Percentiles rank a stretch among this genome's conserved stretches.
Conservation (phyloP, 2,888 invertebrate genomes). For the Latrodectus hesperus region DNA sequence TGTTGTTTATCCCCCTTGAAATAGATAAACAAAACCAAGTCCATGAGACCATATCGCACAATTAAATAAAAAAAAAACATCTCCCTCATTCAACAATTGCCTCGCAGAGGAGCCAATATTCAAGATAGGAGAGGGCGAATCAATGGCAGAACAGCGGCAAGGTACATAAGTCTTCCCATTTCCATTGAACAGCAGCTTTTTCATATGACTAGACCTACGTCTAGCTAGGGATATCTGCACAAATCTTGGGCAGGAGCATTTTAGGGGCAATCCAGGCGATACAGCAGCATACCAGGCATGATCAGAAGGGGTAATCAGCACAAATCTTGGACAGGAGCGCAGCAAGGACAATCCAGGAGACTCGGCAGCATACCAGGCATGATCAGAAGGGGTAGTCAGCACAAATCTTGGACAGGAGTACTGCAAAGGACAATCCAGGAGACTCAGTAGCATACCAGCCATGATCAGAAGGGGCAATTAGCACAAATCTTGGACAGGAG, state of each 20-base stretch:
- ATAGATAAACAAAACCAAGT: not conserved
- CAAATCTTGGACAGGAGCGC: no score
- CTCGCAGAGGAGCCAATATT: not conserved
- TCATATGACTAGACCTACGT: not conserved
- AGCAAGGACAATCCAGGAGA: not conserved
- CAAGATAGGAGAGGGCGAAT: not conserved
- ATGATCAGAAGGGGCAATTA: no score
- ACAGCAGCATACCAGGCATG: no score
- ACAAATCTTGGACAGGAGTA: no score
- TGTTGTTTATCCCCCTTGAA: not conserved
- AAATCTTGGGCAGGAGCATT: no score
- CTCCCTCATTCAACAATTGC: not conserved
- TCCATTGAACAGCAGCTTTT: not conserved
- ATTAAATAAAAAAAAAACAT: not conserved
- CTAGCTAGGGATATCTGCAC: not conserved
- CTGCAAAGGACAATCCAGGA: no score
- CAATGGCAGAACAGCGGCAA: not conserved
- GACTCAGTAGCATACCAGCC: no score
- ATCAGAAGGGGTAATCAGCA: no score
- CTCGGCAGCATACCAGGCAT: not conserved
- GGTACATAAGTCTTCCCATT: not conserved
- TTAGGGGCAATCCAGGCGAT: no score
- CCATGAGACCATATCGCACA: not conserved
- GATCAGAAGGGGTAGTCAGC: not conserved
- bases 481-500: no score